Evolutionary conservation across 2,797 vertebrate genomes (phyloP).

Genomic region (Pipistrellus nathusii): DNA sequence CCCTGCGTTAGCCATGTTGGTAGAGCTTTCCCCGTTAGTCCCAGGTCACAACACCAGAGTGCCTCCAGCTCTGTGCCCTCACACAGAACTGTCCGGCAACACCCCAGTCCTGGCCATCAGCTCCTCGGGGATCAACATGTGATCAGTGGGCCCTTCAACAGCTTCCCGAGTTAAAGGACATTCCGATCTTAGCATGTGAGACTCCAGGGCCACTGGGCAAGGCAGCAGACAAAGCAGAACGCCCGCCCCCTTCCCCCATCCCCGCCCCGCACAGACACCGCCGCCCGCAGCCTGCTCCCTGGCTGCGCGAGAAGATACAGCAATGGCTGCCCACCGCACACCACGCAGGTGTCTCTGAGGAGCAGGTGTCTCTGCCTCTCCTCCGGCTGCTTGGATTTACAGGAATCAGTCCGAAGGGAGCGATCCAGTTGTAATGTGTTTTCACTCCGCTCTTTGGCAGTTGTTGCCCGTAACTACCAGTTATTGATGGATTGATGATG

Average conservation of each 20-base stretch:
- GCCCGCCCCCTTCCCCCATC: neutral
- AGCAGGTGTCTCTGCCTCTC: conserved; percentile 64
- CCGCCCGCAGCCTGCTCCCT: neutral
- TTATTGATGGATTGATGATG: conserved; percentile 78
- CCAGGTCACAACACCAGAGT: neutral
- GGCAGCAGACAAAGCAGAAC: conserved; percentile 2
- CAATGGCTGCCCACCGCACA: conserved; percentile 22
- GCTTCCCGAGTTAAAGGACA: neutral
- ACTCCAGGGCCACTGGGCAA: neutral
- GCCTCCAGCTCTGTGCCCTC: neutral
- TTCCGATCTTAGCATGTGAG: neutral
- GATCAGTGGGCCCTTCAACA: conserved; percentile 40
- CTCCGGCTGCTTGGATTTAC: conserved; percentile 58
- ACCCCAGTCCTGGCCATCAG: neutral
- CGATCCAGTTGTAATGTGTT: conserved; percentile 56
- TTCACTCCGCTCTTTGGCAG: conserved; percentile 43
- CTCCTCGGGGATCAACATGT: neutral
- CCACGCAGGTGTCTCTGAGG: conserved; percentile 39
- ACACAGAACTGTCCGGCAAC: neutral
- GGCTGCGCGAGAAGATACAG: neutral
- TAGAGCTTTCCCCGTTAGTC: conserved; percentile 36
- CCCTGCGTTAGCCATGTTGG: conserved; percentile 49
- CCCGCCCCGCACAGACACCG: neutral
- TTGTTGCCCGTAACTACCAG: conserved; percentile 59
- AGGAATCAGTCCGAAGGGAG: conserved; percentile 64